These are phyloP conservation scores for Trichonephila clavipes DNA, from an alignment of 1,140 invertebrate species.

Conservation along the genomic window DNA sequence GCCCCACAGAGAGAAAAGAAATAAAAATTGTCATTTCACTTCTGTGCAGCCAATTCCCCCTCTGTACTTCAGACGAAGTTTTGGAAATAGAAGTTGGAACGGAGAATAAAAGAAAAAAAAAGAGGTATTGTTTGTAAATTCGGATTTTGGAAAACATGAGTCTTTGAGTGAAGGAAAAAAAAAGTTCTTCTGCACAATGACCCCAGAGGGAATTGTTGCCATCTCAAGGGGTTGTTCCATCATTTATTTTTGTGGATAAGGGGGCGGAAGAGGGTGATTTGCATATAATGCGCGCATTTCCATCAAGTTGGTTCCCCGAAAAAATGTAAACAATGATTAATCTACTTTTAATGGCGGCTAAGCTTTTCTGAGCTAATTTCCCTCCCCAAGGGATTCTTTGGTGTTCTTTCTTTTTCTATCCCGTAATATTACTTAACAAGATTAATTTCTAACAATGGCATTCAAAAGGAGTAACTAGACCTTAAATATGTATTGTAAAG, in stretches of 20 bases:
- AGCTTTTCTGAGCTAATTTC: too few species aligned
- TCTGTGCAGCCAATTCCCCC: background rate
- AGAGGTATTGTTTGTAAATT: conserved; percentile 48
- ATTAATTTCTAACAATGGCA: too few species aligned
- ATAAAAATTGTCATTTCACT: background rate
- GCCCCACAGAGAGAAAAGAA: background rate
- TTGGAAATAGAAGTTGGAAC: background rate
- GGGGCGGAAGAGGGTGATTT: too few species aligned
- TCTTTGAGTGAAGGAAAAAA: background rate
- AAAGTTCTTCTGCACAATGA: conserved; percentile 24
- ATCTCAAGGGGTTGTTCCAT: conserved; percentile 29
- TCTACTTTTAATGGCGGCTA: background rate
- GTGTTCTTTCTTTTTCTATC: too few species aligned
- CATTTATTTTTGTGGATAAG: conserved; percentile 18
- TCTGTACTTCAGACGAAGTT: background rate
- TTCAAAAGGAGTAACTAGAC: too few species aligned
- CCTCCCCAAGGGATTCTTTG: too few species aligned
- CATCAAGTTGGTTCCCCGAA: background rate
- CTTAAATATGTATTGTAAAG: too few species aligned
- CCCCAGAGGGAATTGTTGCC: conserved; percentile 8
- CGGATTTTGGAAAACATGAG: conserved; percentile 39
- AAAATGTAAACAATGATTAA: background rate
- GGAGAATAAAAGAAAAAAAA: background rate
- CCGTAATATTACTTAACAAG: too few species aligned
- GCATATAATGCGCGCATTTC: background rate